These are phyloP conservation scores for Drosophila suboccidentalis DNA, from an alignment of 2,888 invertebrate genomes.

Conservation along the genomic window DNA sequence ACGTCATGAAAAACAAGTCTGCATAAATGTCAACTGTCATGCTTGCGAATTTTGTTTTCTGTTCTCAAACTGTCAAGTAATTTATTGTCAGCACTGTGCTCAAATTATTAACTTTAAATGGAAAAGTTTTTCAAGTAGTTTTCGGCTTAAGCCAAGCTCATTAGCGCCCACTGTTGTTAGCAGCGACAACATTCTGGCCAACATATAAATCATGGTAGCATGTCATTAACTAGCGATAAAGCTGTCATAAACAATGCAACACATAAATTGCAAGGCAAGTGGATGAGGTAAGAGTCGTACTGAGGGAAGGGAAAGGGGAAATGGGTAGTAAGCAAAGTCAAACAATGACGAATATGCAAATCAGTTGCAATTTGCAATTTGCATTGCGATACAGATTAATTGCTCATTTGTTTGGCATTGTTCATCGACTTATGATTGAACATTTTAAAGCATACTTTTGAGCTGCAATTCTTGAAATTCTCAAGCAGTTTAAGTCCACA, in stretches of 20 bases:
- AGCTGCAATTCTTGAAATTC: not conserved
- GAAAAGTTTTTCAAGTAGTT: slow-evolving; percentile 59
- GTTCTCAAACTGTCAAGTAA: slow-evolving; percentile 38
- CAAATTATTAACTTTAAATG: slow-evolving; percentile 68
- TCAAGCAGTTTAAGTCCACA: not conserved
- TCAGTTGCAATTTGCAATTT: slow-evolving; percentile 44
- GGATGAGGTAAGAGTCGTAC: not conserved
- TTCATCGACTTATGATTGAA: not conserved
- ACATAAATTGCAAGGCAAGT: slow-evolving; percentile 63
- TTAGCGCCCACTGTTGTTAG: slow-evolving; percentile 55
- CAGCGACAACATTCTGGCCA: not conserved
- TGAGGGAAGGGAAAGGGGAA: not conserved
- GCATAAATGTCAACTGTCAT: slow-evolving; percentile 74
- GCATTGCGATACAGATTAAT: slow-evolving; percentile 27
- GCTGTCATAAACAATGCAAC: slow-evolving; percentile 81
- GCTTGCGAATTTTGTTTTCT: slow-evolving; percentile 61
- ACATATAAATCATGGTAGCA: slow-evolving; percentile 69
- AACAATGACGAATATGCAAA: slow-evolving; percentile 76
- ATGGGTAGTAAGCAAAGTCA: slow-evolving; percentile 1
- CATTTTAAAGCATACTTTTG: not conserved
- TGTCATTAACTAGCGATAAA: slow-evolving; percentile 78
- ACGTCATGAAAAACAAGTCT: slow-evolving; percentile 59
- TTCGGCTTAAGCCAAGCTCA: slow-evolving; percentile 42
- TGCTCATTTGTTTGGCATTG: slow-evolving; percentile 45
- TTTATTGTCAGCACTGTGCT: slow-evolving; percentile 43